A percentile compares a stretch with the other conserved stretches of the same genome.
phyloP scores from a whole-genome alignment of 2,888 invertebrate species.

The Euzophera pinguis region DNA sequence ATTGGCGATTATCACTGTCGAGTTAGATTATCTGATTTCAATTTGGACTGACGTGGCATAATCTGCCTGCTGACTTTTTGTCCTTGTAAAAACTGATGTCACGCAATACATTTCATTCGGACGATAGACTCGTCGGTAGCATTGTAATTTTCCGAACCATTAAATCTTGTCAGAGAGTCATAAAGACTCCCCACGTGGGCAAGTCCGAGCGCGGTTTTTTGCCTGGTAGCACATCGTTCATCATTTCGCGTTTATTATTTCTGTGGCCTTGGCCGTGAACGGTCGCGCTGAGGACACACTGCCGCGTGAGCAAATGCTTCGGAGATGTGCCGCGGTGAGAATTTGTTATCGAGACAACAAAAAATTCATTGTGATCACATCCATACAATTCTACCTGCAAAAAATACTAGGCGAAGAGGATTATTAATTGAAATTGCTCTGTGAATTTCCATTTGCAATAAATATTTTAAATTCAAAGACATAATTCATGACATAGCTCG shows the following conservation, averaged over 20 bases:
- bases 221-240: conserved; percentile 63
- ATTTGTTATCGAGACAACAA: conserved; percentile 39
- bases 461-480: conserved; percentile 3
- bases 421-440: conserved; percentile 15
- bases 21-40: conserved; percentile 34
- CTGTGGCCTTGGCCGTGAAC: conserved; percentile 77
- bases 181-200: conserved; percentile 68
- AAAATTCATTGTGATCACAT: conserved; percentile 38
- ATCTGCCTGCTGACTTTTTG: conserved; percentile 13
- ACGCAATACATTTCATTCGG: conserved; percentile 43
- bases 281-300: conserved; percentile 57
- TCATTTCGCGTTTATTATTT: conserved; percentile 72
- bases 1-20: conserved; percentile 31
- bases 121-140: conserved; percentile 40
- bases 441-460: conserved; percentile 7
- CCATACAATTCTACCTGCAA: conserved; percentile 10
- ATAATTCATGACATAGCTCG: background rate
- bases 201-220: conserved; percentile 54
- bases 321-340: conserved; percentile 37
- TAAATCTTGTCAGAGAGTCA: conserved; percentile 58
- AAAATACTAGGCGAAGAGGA: conserved; percentile 13
- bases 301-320: conserved; percentile 51
- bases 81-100: conserved; percentile 24
- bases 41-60: conserved; percentile 26
- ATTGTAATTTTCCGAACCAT: conserved; percentile 68